These are phyloP conservation scores for Pristionchus exspectatus DNA, from an alignment of 2,888 invertebrate species.

Conservation along the genomic window DNA sequence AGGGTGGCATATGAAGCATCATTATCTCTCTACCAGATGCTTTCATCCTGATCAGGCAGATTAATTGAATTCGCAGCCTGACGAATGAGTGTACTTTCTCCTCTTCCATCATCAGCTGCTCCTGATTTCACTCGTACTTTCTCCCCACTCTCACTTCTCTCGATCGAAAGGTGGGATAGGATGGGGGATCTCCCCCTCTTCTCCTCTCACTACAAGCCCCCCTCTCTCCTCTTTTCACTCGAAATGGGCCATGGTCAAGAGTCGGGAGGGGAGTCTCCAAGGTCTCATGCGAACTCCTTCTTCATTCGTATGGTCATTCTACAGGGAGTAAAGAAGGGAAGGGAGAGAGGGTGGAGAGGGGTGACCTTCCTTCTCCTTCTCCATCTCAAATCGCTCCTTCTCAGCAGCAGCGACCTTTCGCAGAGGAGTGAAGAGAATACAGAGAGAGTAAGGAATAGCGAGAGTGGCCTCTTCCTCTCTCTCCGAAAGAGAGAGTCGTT, in stretches of 20 bases:
- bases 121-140: constrained; percentile 29
- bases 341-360: not conserved
- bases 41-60: no score
- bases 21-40: no score
- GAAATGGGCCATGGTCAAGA: constrained; percentile 53
- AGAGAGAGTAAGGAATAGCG: constrained; percentile 27
- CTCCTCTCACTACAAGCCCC: constrained; percentile 24
- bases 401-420: constrained; percentile 46
- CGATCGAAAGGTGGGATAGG: constrained; percentile 6
- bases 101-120: not conserved
- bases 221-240: constrained; percentile 4
- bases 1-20: no score
- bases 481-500: constrained; percentile 11
- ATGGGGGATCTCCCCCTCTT: not conserved
- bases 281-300: constrained; percentile 46
- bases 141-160: constrained; percentile 8
- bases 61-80: no score
- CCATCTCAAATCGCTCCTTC: constrained; percentile 23
- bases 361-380: constrained; percentile 46
- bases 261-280: constrained; percentile 46
- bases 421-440: not conserved
- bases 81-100: not conserved
- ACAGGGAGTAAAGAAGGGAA: not conserved
- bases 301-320: constrained; percentile 33
- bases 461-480: not conserved